Percentiles rank a stretch among this genome's conserved stretches.
Evolutionary conservation across 53 echinoderm and acorn worm genomes (phyloP).

Genomic region (Hippasteria phrygiana): DNA sequence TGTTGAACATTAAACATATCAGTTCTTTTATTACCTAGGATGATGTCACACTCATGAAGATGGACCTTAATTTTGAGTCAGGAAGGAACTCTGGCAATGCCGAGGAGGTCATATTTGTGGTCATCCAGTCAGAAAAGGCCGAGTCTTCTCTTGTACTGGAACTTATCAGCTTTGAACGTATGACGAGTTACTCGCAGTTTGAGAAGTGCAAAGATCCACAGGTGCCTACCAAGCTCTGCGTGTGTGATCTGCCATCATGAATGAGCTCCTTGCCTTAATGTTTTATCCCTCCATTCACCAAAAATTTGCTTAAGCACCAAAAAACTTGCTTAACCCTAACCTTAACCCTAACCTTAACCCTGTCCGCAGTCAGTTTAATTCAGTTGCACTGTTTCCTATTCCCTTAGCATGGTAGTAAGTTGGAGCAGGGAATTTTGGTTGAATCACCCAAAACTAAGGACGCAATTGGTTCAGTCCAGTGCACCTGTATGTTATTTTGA

Average conservation of each 20-base stretch:
- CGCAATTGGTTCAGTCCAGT: too few relatives aligned
- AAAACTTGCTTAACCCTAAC: too few relatives aligned
- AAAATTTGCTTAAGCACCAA: too few relatives aligned
- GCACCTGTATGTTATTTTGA: too few relatives aligned
- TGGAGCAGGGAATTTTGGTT: too few relatives aligned
- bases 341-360: too few relatives aligned
- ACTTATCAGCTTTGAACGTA: slow-evolving; percentile 81
- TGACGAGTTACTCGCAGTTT: slow-evolving; percentile 80
- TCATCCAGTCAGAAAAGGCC: slow-evolving; percentile 41
- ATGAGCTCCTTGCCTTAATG: background rate
- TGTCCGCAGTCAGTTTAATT: too few relatives aligned
- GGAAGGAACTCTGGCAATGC: slow-evolving; percentile 61
- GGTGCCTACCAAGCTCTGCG: slow-evolving; percentile 73
- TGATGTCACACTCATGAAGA: slow-evolving; percentile 64
- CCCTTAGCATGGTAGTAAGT: too few relatives aligned
- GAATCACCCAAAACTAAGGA: too few relatives aligned
- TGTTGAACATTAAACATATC: background rate
- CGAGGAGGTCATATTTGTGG: slow-evolving; percentile 76
- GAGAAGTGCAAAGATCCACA: slow-evolving; percentile 71
- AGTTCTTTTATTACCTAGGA: background rate
- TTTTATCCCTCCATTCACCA: background rate
- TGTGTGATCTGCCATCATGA: slow-evolving; percentile 53
- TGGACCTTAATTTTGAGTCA: slow-evolving; percentile 67
- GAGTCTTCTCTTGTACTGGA: background rate
- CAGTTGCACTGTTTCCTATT: too few relatives aligned